Evolutionary conservation across 1,140 invertebrate genomes (phyloP), one percentile per base, ranked within the genome.

Genomic region (Nilaparvata lugens): DNA sequence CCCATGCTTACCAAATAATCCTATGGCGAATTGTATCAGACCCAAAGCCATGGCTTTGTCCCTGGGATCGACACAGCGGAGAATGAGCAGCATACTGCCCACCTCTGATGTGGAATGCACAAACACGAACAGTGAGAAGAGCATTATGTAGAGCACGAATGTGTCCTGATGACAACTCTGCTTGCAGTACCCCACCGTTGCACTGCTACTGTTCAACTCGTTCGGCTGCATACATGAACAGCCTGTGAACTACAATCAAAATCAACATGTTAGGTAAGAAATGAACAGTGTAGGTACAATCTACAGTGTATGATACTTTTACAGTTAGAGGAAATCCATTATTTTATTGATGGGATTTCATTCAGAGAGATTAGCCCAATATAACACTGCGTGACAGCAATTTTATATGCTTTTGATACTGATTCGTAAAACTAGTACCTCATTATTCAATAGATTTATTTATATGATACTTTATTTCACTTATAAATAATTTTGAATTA

Each of bases 11-110:
- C 91, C 91, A 74, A 95, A 93, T 62, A 95, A 78, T 40, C 91
- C 91, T 65, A 94, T 94, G 53, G 92, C 91, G 75, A 93, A 94
- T 70, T 93, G 90, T 72, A 95, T 93, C 60, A 95, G 82, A 14
- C 92, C 93, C 68, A 95, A 81, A 54, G 93, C 93, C 91, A 95
- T 93, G 35, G 91, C 91, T 74, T 95, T 95, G 72, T 95, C 92
- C 76, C 85, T 81, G 21, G 91, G 90, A 74, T 94, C 89, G 18
- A 93, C 93, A 70, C 92, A 95, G 54, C 92, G 83, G 66, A 95
- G 82, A 61, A 93, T 94, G 16, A 95, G 78, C 60, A 95, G 73
- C 83, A 95, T 93, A 14, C 88, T 88, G 53, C 91, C 92, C 16
- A 95, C 92, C 75, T 95, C 92, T 21, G 88, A 90, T 23, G 89